Evolutionary conservation across 2,113 vertebrate species (phyloP).

Genomic region (Pedetes capensis): DNA sequence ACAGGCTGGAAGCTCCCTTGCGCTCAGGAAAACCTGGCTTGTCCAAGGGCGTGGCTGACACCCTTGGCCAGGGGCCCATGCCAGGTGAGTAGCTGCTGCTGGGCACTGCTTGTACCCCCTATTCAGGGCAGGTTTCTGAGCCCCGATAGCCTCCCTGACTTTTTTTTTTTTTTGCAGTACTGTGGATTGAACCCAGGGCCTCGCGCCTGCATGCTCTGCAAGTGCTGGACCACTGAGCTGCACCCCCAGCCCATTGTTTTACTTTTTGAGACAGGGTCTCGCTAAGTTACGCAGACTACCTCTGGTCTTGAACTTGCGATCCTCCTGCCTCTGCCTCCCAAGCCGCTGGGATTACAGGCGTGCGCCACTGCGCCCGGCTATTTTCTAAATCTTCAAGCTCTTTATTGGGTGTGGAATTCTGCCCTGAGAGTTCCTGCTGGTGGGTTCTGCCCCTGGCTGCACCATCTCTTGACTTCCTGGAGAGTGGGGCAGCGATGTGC

Average conservation of each 20-base stretch:
- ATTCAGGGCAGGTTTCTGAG: background rate
- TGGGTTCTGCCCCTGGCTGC: too few species aligned
- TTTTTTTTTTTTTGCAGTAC: too few species aligned
- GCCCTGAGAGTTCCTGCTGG: background rate
- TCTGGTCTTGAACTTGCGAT: background rate
- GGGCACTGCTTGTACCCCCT: background rate
- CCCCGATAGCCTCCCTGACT: background rate
- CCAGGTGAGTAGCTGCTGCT: fast-evolving
- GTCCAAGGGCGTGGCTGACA: constrained; percentile 18
- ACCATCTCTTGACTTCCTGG: background rate
- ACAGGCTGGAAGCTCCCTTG: constrained; percentile 44
- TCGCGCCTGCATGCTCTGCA: too few species aligned
- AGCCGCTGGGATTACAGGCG: background rate
- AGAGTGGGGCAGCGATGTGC: background rate
- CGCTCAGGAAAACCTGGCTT: constrained; percentile 49
- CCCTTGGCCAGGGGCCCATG: background rate
- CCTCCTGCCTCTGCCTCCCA: background rate
- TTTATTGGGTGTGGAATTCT: background rate
- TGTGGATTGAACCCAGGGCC: too few species aligned
- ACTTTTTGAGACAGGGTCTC: background rate
- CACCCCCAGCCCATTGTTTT: too few species aligned
- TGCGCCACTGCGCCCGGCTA: too few species aligned
- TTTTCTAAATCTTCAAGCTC: background rate
- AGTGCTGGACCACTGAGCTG: too few species aligned
- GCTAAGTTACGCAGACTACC: too few species aligned